Percentiles rank a stretch among this genome's conserved stretches.
These are phyloP conservation scores for Criorhina ranunculi DNA, from an alignment of 2,888 invertebrate species.

Conservation along the genomic window DNA sequence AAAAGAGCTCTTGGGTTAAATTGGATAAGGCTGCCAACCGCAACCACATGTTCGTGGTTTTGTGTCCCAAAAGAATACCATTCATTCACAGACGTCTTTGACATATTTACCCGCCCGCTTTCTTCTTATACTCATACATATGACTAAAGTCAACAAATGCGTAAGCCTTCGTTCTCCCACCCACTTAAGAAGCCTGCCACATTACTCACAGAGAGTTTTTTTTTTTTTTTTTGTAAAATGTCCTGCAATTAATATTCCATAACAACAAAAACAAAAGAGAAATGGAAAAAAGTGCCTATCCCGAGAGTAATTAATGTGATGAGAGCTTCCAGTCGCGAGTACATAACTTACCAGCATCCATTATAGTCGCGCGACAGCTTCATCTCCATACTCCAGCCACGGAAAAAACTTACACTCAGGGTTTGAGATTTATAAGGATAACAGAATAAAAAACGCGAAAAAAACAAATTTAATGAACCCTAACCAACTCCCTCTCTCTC, in stretches of 20 bases:
- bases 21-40: neutral
- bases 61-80: conserved; percentile 7
- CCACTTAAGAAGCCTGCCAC: conserved; percentile 36
- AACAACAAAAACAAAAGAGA: conserved; percentile 12
- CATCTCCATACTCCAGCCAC: conserved; percentile 26
- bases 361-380: conserved; percentile 45
- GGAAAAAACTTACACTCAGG: neutral
- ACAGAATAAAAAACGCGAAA: neutral
- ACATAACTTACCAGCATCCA: conserved; percentile 39
- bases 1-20: neutral
- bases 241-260: conserved; percentile 51
- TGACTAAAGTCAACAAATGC: conserved; percentile 17
- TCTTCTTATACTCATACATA: neutral
- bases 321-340: conserved; percentile 45
- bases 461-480: neutral
- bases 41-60: neutral
- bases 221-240: conserved; percentile 21
- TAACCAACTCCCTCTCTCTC: neutral
- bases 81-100: conserved; percentile 7
- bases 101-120: conserved; percentile 8
- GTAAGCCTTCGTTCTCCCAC: conserved; percentile 1
- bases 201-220: conserved; percentile 11
- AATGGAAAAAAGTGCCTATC: conserved; percentile 42
- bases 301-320: conserved; percentile 69
- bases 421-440: conserved; percentile 28